phyloP scores from a whole-genome alignment of 1,140 invertebrate species.

The Diorhabda carinulata region DNA sequence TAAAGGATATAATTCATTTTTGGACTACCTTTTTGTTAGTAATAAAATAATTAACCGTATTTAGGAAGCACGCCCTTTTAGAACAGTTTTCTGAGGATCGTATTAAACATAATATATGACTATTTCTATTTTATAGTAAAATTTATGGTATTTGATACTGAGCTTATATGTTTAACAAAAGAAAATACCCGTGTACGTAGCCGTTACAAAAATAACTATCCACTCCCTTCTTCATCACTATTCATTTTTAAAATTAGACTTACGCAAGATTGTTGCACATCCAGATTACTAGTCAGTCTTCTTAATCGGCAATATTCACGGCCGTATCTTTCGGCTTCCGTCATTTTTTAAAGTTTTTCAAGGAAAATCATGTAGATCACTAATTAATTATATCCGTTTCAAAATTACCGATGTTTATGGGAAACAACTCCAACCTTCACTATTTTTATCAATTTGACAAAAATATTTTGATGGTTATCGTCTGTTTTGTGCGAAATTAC shows the following conservation, averaged over 20 bases:
- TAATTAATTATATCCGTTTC: not conserved
- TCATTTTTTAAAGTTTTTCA: slow-evolving; percentile 26
- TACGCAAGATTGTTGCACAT: slow-evolving; percentile 57
- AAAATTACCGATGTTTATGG: not conserved
- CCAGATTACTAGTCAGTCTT: slow-evolving; percentile 60
- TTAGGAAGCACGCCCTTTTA: too few relatives aligned
- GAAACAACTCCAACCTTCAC: slow-evolving; percentile 10
- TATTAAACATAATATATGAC: too few relatives aligned
- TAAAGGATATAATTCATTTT: too few relatives aligned
- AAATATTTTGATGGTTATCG: slow-evolving; percentile 14
- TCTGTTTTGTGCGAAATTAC: slow-evolving; percentile 17
- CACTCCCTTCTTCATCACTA: not conserved
- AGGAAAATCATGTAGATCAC: not conserved
- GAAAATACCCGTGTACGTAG: not conserved
- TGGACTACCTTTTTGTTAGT: too few relatives aligned
- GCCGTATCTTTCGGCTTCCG: slow-evolving; percentile 49
- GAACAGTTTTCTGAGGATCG: too few relatives aligned
- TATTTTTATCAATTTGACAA: slow-evolving; percentile 18
- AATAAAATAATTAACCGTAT: too few relatives aligned
- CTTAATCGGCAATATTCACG: slow-evolving; percentile 61
- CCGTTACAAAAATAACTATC: not conserved
- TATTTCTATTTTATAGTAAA: too few relatives aligned
- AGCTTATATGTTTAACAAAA: too few relatives aligned
- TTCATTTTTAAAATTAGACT: slow-evolving; percentile 39
- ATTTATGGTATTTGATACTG: too few relatives aligned